phyloP scores from a whole-genome alignment of 2,113 vertebrate genomes.

The Caloenas nicobarica region DNA sequence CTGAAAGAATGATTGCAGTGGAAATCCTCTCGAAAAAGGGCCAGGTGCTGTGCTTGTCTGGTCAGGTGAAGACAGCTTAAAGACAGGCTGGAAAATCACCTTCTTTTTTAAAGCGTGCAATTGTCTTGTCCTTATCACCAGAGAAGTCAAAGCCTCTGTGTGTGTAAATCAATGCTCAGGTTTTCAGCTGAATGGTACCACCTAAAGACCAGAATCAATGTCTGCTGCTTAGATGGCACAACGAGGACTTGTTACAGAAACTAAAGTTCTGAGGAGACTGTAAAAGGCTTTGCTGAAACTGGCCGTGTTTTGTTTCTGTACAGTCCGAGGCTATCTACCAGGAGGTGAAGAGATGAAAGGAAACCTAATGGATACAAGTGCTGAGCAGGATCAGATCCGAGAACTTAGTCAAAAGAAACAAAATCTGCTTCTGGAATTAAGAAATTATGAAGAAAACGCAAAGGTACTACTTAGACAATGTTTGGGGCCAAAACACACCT shows the following conservation, averaged over 20 bases:
- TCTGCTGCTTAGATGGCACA: background rate
- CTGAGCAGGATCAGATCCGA: conserved; percentile 91
- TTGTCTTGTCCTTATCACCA: background rate
- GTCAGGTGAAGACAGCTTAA: background rate
- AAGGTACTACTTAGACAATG: conserved; percentile 76
- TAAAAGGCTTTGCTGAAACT: background rate
- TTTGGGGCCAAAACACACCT: background rate
- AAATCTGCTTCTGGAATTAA: conserved; percentile 91
- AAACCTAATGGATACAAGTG: conserved; percentile 87
- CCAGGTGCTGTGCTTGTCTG: background rate
- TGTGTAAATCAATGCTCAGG: background rate
- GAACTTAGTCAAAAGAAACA: conserved; percentile 96
- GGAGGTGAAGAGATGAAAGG: conserved; percentile 88
- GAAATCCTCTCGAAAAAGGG: background rate
- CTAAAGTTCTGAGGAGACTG: background rate
- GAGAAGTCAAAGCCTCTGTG: background rate
- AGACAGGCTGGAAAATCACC: background rate
- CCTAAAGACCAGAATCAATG: background rate
- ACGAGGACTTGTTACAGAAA: background rate
- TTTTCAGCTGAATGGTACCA: background rate
- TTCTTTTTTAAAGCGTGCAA: rapidly evolving
- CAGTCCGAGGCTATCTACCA: conserved; percentile 95
- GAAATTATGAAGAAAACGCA: conserved; percentile 91
- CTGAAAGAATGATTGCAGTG: conserved; percentile 12
- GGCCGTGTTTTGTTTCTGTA: background rate